Base-by-base conservation (phyloP, 2,888 invertebrate genomes). In the Hetaerina titia region DNA sequence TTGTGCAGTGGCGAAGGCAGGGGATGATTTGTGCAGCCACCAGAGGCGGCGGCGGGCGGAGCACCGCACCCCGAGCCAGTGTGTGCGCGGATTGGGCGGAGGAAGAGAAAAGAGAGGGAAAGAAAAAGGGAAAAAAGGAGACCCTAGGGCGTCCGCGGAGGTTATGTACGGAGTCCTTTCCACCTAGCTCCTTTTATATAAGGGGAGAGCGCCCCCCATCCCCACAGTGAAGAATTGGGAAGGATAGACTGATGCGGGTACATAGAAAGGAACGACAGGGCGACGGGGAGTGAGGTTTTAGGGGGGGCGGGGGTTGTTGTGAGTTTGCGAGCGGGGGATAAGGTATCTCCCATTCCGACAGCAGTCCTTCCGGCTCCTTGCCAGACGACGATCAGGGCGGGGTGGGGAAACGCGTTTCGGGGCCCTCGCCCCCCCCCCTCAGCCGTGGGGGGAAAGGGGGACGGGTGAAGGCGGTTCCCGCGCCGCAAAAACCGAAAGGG, bases 181-280 rank as follows among this genome's bases (percentile, higher is more conserved):
- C 81, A 81, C 81, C 81, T 31, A 31, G 81, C 25, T 81, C 81
- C 81, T 81, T 81, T 81, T 81, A 81, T 81, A 31, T 81, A 81
- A 31, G 11, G 31, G 81, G 81, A 81, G 31, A 81, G 31, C 15
- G 25, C 25, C 31, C 25, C 81, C 31, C 5, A n/a, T 11, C 31
- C 25, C 81, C 31, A 0, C 69, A 22, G 74, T 31, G 81, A 81
- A 25, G 81, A 81, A 81, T 81, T 31, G 81, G 69, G 81, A 81
- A 81, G 81, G 81, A 81, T 81, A 31, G 81, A 81, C 31, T 31
- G 81, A 81, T 81, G 81, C 31, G 31, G 81, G 81, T 81, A 31
- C 13, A 81, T 81, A 81, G 31, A 31, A 81, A 15, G 11, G 81
- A 81, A 31, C 81, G 81, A 81, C 13, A 31, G 81, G 25, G 45